phyloP scores from a whole-genome alignment of 2,888 invertebrate genomes.

The Sminthurides aquaticus region DNA sequence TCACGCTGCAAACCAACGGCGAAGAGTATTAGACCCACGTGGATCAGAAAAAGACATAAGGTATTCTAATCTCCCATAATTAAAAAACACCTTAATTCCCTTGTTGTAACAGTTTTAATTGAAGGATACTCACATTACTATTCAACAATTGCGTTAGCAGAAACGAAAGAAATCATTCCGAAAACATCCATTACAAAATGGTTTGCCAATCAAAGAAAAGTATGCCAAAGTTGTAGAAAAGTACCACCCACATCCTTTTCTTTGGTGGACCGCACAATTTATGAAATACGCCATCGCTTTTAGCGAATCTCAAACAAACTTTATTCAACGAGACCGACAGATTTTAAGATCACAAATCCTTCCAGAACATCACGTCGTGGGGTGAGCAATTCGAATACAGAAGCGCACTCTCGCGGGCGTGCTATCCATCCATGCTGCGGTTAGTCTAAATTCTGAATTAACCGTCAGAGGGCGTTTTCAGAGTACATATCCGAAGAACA shows the following conservation, averaged over 20 bases:
- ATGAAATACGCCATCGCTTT: slow-evolving; percentile 1
- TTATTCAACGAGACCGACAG: not conserved
- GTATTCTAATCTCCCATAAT: no score
- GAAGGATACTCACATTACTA: no score
- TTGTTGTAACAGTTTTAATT: no score
- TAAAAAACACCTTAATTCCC: no score
- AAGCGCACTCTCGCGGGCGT: no score
- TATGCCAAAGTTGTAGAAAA: not conserved
- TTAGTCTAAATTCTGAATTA: not conserved
- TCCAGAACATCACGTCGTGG: not conserved
- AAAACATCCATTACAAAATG: slow-evolving; percentile 1
- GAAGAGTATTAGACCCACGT: not conserved
- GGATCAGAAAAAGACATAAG: no score
- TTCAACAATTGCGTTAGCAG: not conserved
- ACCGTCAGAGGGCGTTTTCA: no score
- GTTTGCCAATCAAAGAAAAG: not conserved
- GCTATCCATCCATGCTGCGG: no score
- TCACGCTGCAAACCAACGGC: not conserved
- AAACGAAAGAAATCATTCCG: no score
- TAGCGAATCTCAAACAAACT: not conserved
- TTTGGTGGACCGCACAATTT: slow-evolving; percentile 9
- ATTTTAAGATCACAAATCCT: not conserved
- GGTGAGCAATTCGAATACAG: no score
- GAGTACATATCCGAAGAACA: slow-evolving; percentile 3
- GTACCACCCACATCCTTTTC: not conserved